These are phyloP conservation scores for Pangasianodon gigas DNA, from an alignment of 2,113 vertebrate species.

Conservation along the genomic window DNA sequence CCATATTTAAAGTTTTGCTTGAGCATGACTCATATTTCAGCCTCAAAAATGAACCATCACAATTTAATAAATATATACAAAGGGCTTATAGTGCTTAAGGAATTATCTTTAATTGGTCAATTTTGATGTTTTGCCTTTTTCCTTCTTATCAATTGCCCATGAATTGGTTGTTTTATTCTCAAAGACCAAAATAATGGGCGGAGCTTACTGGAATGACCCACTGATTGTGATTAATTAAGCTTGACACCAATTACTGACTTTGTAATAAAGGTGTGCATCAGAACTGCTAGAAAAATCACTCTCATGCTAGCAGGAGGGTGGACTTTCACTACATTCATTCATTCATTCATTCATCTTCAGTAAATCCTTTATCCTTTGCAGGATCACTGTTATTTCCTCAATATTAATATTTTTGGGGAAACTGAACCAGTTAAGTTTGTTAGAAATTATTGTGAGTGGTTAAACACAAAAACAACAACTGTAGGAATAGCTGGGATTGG, in stretches of 20 bases:
- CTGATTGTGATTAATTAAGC: neutral
- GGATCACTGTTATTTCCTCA: too few relatives aligned
- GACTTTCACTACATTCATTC: too few relatives aligned
- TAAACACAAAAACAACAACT: neutral
- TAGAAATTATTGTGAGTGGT: too few relatives aligned
- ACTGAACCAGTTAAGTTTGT: too few relatives aligned
- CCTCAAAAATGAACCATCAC: neutral
- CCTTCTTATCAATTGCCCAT: neutral
- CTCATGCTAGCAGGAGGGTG: too few relatives aligned
- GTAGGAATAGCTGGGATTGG: neutral
- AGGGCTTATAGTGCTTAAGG: neutral
- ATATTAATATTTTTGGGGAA: too few relatives aligned
- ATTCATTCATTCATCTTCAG: too few relatives aligned
- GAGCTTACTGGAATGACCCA: neutral
- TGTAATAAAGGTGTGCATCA: neutral
- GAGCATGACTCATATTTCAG: too few relatives aligned
- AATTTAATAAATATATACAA: neutral
- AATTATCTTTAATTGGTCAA: too few relatives aligned
- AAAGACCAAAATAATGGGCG: neutral
- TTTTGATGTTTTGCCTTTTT: neutral
- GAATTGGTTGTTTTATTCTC: neutral
- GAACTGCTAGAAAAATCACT: neutral
- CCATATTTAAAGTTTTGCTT: neutral
- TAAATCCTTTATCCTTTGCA: too few relatives aligned
- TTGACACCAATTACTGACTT: neutral